Evolutionary conservation across 2,888 invertebrate species (phyloP).

Genomic region (Ectemnius lituratus): DNA sequence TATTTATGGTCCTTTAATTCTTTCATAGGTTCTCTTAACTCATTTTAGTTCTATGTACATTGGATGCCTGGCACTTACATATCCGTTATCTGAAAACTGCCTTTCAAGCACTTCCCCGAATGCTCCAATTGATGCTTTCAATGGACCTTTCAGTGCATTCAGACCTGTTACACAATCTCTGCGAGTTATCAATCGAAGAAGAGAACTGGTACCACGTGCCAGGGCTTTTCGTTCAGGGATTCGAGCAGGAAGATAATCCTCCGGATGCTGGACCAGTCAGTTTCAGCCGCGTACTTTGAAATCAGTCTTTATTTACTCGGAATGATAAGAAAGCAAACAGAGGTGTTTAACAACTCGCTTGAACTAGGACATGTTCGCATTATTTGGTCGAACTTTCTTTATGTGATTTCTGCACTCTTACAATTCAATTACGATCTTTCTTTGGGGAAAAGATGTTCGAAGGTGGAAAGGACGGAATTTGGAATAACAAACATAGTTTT

Average conservation of each 20-base stretch:
- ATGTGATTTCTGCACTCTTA: too few relatives aligned
- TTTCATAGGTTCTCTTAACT: neutral
- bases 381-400: too few relatives aligned
- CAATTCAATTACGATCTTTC: too few relatives aligned
- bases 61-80: neutral
- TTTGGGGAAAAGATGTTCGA: too few relatives aligned
- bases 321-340: neutral
- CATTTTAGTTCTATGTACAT: neutral
- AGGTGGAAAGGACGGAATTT: too few relatives aligned
- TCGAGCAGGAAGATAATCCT: neutral
- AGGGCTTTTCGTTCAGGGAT: neutral
- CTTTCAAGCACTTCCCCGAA: neutral
- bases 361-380: too few relatives aligned
- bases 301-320: neutral
- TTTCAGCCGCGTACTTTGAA: neutral
- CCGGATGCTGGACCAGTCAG: neutral
- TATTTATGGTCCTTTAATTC: slow-evolving; percentile 17
- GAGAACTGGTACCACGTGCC: neutral
- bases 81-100: neutral
- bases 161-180: neutral
- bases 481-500: too few relatives aligned
- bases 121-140: too few relatives aligned
- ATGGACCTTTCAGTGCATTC: too few relatives aligned
- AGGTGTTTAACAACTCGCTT: neutral
- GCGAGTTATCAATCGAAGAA: neutral